These are phyloP conservation scores for Acanthurus leucopareius DNA, from an alignment of 2,797 vertebrate species.

Conservation along the genomic window DNA sequence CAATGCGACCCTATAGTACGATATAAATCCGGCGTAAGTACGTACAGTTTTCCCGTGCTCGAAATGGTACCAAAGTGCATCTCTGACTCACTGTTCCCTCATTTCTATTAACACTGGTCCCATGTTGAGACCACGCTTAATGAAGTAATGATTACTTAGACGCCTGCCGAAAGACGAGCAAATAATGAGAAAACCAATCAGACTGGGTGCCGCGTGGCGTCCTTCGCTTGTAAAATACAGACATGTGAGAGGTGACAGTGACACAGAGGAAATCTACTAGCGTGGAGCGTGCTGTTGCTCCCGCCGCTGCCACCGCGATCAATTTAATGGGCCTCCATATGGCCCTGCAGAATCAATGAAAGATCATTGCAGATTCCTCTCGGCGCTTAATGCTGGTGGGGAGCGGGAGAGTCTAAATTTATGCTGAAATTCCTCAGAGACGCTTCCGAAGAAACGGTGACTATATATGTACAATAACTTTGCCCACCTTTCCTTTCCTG, in stretches of 20 bases:
- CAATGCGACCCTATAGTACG: conserved; percentile 27
- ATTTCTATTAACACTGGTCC: conserved; percentile 50
- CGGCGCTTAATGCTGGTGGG: conserved; percentile 51
- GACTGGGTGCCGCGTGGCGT: conserved; percentile 11
- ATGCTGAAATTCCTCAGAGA: conserved; percentile 63
- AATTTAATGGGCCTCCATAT: conserved; percentile 70
- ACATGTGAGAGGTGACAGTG: conserved; percentile 37
- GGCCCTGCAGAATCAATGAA: conserved; percentile 69
- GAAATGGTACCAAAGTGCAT: conserved; percentile 25
- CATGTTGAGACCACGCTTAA: conserved; percentile 47
- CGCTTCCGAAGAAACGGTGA: conserved; percentile 48
- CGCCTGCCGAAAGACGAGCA: conserved; percentile 53
- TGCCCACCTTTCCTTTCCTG: conserved; percentile 3
- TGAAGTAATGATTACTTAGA: conserved; percentile 63
- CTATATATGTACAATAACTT: conserved; percentile 53
- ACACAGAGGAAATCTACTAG: conserved; percentile 51
- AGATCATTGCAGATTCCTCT: conserved; percentile 65
- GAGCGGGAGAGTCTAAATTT: conserved; percentile 66
- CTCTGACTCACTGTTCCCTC: conserved; percentile 15
- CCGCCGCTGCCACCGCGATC: conserved; percentile 45
- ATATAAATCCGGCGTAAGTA: conserved; percentile 12
- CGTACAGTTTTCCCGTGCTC: conserved; percentile 9
- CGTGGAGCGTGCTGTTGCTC: conserved; percentile 37
- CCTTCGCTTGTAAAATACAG: conserved; percentile 52
- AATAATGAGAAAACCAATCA: conserved; percentile 62